Evolutionary conservation across 2,888 invertebrate genomes (phyloP).

Genomic region (Mechanitis messenoides): DNA sequence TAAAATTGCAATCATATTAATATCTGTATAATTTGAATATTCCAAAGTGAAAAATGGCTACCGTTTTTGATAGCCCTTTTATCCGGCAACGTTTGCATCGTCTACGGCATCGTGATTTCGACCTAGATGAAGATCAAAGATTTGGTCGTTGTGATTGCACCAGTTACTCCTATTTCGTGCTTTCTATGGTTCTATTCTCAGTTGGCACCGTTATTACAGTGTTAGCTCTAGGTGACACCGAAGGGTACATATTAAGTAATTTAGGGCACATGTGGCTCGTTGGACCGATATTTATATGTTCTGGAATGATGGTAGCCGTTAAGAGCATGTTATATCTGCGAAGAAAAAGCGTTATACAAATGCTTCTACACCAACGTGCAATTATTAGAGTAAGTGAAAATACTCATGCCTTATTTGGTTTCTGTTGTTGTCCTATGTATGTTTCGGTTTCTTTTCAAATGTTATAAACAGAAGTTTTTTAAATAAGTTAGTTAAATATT

Average conservation of each 20-base stretch:
- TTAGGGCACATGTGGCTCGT: slow-evolving; percentile 82
- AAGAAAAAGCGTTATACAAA: slow-evolving; percentile 80
- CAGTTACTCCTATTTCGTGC: slow-evolving; percentile 79
- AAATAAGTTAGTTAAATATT: not conserved
- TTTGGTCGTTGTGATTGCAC: slow-evolving; percentile 81
- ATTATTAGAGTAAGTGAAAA: slow-evolving; percentile 75
- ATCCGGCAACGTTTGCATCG: slow-evolving; percentile 78
- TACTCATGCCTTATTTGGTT: not conserved
- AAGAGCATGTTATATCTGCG: slow-evolving; percentile 80
- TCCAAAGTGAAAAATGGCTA: slow-evolving; percentile 71
- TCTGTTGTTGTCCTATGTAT: too few relatives aligned
- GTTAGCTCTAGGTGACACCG: slow-evolving; percentile 77
- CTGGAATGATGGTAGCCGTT: slow-evolving; percentile 82
- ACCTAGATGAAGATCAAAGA: slow-evolving; percentile 77
- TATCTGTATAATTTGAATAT: slow-evolving; percentile 32
- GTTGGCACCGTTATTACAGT: slow-evolving; percentile 80
- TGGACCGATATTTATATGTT: slow-evolving; percentile 81
- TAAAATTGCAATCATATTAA: slow-evolving; percentile 32
- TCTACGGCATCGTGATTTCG: slow-evolving; percentile 75
- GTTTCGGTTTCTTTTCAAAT: too few relatives aligned
- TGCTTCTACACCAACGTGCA: slow-evolving; percentile 79
- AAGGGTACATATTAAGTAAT: slow-evolving; percentile 77
- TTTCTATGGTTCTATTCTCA: slow-evolving; percentile 78
- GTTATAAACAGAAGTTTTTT: too few relatives aligned
- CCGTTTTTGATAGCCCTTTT: slow-evolving; percentile 79